These are phyloP conservation scores for Oenanthe melanoleuca DNA, from an alignment of 2,113 vertebrate genomes.

Conservation along the genomic window DNA sequence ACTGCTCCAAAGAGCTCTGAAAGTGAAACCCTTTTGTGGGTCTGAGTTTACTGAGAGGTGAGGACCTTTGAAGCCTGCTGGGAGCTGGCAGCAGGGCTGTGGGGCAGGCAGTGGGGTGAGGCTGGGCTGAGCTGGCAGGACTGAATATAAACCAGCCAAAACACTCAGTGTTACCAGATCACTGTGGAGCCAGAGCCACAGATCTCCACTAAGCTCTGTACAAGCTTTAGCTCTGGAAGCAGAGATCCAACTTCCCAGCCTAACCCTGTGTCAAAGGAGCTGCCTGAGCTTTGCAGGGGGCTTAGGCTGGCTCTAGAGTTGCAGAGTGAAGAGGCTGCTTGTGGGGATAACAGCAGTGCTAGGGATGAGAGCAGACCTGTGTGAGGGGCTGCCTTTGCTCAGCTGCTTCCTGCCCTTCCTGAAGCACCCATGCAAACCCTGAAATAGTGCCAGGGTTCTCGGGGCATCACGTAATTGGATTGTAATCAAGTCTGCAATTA, in stretches of 20 bases:
- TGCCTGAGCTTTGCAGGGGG: background rate
- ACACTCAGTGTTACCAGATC: too few relatives aligned
- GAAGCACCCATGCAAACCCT: background rate
- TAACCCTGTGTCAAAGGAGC: background rate
- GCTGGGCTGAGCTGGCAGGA: background rate
- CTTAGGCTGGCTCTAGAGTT: background rate
- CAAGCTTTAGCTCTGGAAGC: background rate
- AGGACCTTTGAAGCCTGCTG: background rate
- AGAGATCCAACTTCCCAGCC: background rate
- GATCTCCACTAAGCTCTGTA: background rate
- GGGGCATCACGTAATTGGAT: background rate
- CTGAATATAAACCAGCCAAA: background rate
- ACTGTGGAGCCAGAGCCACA: too few relatives aligned
- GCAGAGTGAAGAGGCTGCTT: background rate
- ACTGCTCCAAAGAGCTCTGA: background rate
- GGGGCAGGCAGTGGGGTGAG: background rate
- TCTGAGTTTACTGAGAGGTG: background rate
- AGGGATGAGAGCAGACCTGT: background rate
- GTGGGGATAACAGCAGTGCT: background rate
- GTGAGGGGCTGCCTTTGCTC: background rate
- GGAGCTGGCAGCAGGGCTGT: background rate
- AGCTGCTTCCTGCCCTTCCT: background rate
- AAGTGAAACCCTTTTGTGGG: background rate
- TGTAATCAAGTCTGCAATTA: slow-evolving; percentile 18
- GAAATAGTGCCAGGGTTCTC: background rate